These are phyloP conservation scores for Tenodera sinensis DNA, from an alignment of 2,888 invertebrate genomes.

Conservation along the genomic window DNA sequence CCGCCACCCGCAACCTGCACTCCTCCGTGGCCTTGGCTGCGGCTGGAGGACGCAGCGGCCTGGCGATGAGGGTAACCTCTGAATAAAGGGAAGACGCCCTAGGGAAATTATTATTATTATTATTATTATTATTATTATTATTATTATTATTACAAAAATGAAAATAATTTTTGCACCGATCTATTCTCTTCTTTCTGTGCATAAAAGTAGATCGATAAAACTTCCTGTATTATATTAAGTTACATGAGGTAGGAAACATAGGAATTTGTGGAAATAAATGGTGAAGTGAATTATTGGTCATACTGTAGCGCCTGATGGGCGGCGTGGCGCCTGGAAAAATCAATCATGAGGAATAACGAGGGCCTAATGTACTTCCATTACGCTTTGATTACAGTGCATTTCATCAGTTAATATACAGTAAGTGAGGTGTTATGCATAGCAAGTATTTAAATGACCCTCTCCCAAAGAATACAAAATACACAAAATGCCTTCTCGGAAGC, in stretches of 20 bases:
- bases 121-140: no score
- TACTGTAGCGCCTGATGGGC: neutral
- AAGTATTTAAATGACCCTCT: neutral
- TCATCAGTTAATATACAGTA: neutral
- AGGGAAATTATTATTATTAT: no score
- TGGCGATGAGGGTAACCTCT: no score
- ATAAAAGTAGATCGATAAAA: no score
- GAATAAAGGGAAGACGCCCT: no score
- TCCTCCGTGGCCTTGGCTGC: no score
- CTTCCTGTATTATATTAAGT: no score
- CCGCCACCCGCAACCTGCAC: no score
- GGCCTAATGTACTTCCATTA: neutral
- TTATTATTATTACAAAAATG: no score
- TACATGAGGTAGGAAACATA: neutral
- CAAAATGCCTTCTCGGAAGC: neutral
- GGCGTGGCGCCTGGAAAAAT: neutral
- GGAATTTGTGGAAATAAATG: neutral
- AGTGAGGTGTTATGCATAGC: neutral
- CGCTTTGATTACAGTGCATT: neutral
- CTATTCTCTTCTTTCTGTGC: no score
- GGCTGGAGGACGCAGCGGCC: no score
- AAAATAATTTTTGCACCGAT: no score
- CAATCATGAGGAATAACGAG: neutral
- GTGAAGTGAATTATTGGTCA: neutral
- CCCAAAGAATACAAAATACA: neutral